Percentiles rank a stretch among this genome's conserved stretches.
Evolutionary conservation across 2,113 vertebrate genomes (phyloP).

Genomic region (Burhinus bistriatus): DNA sequence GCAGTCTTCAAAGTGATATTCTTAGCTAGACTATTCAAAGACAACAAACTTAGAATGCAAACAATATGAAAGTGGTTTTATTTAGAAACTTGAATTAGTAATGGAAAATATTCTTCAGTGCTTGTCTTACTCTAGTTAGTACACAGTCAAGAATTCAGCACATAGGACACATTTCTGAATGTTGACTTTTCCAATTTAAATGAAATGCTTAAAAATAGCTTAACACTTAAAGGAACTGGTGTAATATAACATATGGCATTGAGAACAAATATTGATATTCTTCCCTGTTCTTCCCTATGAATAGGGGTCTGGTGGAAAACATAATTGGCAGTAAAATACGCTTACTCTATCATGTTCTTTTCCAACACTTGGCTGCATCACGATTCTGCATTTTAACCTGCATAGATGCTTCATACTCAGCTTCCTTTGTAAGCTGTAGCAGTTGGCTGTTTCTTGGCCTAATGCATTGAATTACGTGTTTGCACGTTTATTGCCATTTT

Average conservation of each 20-base stretch:
- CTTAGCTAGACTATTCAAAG: not conserved
- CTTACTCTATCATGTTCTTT: slow-evolving; percentile 8
- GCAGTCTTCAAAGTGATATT: not conserved
- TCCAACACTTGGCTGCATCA: not conserved
- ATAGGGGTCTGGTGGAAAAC: not conserved
- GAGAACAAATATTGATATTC: slow-evolving; percentile 34
- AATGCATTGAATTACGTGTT: not conserved
- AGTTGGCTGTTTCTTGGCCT: not conserved
- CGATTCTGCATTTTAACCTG: not conserved
- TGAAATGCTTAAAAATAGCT: slow-evolving; percentile 22
- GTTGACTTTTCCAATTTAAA: slow-evolving; percentile 15
- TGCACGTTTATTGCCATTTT: not conserved
- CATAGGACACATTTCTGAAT: slow-evolving; percentile 1
- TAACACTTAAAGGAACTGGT: slow-evolving; percentile 13
- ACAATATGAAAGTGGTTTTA: slow-evolving; percentile 6
- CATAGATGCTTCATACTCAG: not conserved
- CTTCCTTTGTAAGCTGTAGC: not conserved
- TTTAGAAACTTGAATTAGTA: slow-evolving; percentile 27
- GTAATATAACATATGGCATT: not conserved
- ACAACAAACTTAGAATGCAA: not conserved
- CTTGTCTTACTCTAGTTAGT: slow-evolving; percentile 6
- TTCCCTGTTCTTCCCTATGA: not conserved
- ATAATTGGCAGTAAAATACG: not conserved
- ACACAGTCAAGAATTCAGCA: slow-evolving; percentile 7
- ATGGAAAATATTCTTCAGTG: slow-evolving; percentile 23